Evolutionary conservation across 2,113 vertebrate species (phyloP), one percentile per base, ranked within the genome.

Genomic region (Melanotaenia duboulayi): DNA sequence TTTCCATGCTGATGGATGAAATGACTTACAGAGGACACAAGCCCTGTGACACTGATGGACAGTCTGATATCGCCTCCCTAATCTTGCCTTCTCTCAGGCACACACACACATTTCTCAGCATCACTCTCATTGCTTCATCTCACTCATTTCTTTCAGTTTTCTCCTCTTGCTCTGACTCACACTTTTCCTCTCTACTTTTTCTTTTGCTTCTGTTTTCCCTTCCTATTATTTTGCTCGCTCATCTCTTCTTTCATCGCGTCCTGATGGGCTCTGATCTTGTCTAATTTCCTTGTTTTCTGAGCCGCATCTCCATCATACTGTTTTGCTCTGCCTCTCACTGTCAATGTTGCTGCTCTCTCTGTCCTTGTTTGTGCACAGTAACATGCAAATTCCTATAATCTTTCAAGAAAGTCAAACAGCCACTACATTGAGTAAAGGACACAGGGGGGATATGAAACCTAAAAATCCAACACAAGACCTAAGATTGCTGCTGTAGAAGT

Each of bases 21-120:
- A 89, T 80, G 77, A 83, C 78, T 86, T 83, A 78, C 85, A 87
- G 84, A 92, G 87, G 88, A 90, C 89, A 88, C 78, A 67, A 74
- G 73, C 48, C 37, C 69, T 65, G 74, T 88, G 91, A 91, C 90
- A 84, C 82, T 92, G 91, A 92, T 92, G 87, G 91, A 90, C 87
- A 91, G 76, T 67, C 81, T 84, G 89, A 90, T 91, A 92, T 90
- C 88, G 72, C 81, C 88, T 88, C 72, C 74, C 82, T 90, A 81
- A 90, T 89, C 85, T 88, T 68, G 65, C 81, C 78, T 68, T 61
- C 73, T 55, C 80, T 74, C 88, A 54, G 46, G 51, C 77, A 48
- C 54, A 20, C 63, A 51, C 58, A 59, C 46, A 54, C 61, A 37
- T 17, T 48, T n/a, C 17, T 48, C 44, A 19, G 44, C 19, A 19